Evolutionary conservation across 2,113 vertebrate genomes (phyloP), one percentile per base, ranked within the genome.

Genomic region (Pedionomus torquatus): DNA sequence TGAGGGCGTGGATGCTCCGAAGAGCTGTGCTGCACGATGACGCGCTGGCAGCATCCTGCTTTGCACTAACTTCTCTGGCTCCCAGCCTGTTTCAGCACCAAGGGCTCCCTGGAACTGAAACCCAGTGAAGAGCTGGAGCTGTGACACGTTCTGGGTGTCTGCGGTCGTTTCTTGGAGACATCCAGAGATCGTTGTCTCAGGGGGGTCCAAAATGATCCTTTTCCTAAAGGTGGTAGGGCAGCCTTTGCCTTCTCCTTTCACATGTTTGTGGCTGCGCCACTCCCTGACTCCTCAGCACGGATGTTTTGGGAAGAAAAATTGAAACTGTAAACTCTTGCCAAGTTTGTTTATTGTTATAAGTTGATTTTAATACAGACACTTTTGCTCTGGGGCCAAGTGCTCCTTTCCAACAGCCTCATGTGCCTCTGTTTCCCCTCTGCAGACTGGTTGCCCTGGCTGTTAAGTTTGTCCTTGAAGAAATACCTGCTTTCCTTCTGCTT

Each of bases 401-500:
- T 49, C 11, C 61, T 94, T 92, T 76, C 80, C 83, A 64, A 2
- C 44, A 79, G 66, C 79, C 48, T 80, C 43, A 2, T 17, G 55
- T 86, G 52, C 69, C 43, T 31, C 28, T 68, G 12, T 39, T 85
- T 60, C 63, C 66, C 20, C 80, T 43, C 57, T 39, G 21, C 17
- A 12, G 8, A 8, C 86, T 33, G 23, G 3, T 31, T 60, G 44
- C 79, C 39, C 39, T 80, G 75, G 39, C 83, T 79, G 44, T 83
- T 46, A 17, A 43, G 8, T 66, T 95, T 60, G 60, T 58, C 65
- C 74, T 79, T 91, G 65, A 43, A 82, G 74, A 75, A 82, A n/a
- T 69, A 35, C 1, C 77, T 51, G n/a, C 61, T 75, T 71, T 12
- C 43, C 37, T 44, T 81, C 72, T 83, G 64, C 43, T 72, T 70